Conservation (phyloP, 2,888 invertebrate species). For the Apotomis capreana region DNA sequence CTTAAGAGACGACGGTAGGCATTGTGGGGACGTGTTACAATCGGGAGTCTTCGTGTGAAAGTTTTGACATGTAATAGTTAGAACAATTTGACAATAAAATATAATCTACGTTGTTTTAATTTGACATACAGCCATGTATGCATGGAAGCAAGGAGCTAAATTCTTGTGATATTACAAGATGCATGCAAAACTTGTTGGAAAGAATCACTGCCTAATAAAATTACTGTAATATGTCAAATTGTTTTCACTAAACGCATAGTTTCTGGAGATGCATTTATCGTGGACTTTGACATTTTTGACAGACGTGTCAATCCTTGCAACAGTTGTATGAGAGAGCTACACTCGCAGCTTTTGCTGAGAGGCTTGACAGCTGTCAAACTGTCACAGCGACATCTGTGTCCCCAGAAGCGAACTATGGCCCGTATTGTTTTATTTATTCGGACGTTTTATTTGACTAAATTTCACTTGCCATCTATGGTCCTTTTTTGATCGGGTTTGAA, state of each 20-base stretch:
- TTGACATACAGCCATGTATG: not conserved
- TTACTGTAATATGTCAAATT: slow-evolving; percentile 31
- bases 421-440: slow-evolving; percentile 30
- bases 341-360: slow-evolving; percentile 29
- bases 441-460: slow-evolving; percentile 38
- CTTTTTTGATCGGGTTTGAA: slow-evolving; percentile 31
- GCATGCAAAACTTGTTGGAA: slow-evolving; percentile 5
- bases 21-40: slow-evolving; percentile 1
- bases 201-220: slow-evolving; percentile 32
- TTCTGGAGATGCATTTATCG: slow-evolving; percentile 13
- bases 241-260: slow-evolving; percentile 26
- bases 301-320: slow-evolving; percentile 21
- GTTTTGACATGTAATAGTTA: slow-evolving; percentile 20
- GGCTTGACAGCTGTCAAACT: slow-evolving; percentile 16
- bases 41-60: slow-evolving; percentile 20
- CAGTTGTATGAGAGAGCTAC: slow-evolving; percentile 25
- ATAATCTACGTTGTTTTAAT: slow-evolving; percentile 2
- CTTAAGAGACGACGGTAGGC: not conserved
- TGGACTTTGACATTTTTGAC: slow-evolving; percentile 18
- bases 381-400: slow-evolving; percentile 28
- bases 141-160: not conserved
- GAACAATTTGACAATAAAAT: slow-evolving; percentile 28
- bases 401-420: slow-evolving; percentile 5
- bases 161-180: not conserved
- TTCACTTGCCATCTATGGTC: slow-evolving; percentile 39